These are phyloP conservation scores for Propithecus perrieri DNA, from an alignment of 2,797 vertebrate species.

Conservation along the genomic window DNA sequence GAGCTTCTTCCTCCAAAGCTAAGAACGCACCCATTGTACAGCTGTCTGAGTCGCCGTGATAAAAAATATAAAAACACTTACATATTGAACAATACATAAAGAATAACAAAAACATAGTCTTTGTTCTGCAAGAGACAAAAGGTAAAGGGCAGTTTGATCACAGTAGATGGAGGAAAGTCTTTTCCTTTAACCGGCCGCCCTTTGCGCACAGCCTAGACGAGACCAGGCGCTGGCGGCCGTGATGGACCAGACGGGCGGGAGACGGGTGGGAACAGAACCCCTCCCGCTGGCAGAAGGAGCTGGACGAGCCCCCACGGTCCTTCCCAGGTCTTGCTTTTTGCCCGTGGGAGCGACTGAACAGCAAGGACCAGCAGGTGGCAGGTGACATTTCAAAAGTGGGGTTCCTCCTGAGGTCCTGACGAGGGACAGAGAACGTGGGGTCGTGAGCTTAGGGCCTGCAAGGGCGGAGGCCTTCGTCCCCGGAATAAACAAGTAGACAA, in stretches of 20 bases:
- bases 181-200: not conserved
- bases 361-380: not conserved
- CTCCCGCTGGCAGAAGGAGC: not conserved
- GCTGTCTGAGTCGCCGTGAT: not conserved
- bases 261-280: not conserved
- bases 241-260: not conserved
- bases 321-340: not conserved
- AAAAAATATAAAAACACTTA: not conserved
- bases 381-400: not conserved
- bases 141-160: not conserved
- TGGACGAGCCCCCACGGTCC: not conserved
- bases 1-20: not conserved
- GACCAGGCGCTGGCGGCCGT: not conserved
- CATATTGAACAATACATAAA: not conserved
- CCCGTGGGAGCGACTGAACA: too few species aligned
- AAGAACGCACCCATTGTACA: accelerated
- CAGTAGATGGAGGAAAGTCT: not conserved
- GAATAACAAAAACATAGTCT: not conserved
- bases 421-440: not conserved
- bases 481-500: not conserved
- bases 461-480: not conserved
- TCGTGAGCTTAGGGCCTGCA: not conserved
- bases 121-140: not conserved
- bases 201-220: not conserved
- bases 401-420: not conserved